Conservation (phyloP, 2,888 invertebrate genomes). For the Anthophora plumipes region DNA sequence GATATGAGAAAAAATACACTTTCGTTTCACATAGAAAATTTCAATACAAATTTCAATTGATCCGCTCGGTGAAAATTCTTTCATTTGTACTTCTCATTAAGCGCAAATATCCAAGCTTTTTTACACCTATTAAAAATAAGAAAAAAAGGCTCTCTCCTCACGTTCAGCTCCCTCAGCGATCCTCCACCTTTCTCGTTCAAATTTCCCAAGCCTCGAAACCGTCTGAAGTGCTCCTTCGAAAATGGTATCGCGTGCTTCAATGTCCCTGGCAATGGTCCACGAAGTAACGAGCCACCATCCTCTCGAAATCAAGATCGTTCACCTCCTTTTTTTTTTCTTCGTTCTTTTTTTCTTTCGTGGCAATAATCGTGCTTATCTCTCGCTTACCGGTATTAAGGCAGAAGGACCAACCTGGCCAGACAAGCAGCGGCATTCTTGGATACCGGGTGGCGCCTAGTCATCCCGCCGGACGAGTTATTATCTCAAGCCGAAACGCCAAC, state of each 20-base stretch:
- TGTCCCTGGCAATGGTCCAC: slow-evolving; percentile 26
- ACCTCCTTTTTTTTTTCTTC: too few relatives aligned
- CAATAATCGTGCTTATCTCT: slow-evolving; percentile 67
- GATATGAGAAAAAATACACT: too few relatives aligned
- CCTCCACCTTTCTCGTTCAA: background rate
- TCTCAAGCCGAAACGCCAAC: slow-evolving; percentile 71
- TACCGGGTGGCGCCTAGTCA: slow-evolving; percentile 78
- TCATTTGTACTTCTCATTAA: background rate
- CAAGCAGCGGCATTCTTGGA: slow-evolving; percentile 77
- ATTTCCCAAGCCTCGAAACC: slow-evolving; percentile 12
- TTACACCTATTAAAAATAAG: background rate
- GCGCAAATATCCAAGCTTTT: background rate
- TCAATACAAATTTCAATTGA: background rate
- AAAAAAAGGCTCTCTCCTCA: background rate
- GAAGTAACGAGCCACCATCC: slow-evolving; percentile 23
- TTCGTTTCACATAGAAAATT: background rate
- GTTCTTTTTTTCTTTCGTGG: too few relatives aligned
- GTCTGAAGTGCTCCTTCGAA: slow-evolving; percentile 5
- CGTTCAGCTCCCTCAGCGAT: background rate
- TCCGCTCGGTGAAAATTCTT: background rate
- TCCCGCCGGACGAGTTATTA: slow-evolving; percentile 78
- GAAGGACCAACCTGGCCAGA: slow-evolving; percentile 53
- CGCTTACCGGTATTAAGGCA: slow-evolving; percentile 67
- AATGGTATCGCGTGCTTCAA: slow-evolving; percentile 22
- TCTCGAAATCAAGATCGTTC: slow-evolving; percentile 27